phyloP scores from a whole-genome alignment of 64 coral and sea anemone species.

The Stichodactyla helianthus region DNA sequence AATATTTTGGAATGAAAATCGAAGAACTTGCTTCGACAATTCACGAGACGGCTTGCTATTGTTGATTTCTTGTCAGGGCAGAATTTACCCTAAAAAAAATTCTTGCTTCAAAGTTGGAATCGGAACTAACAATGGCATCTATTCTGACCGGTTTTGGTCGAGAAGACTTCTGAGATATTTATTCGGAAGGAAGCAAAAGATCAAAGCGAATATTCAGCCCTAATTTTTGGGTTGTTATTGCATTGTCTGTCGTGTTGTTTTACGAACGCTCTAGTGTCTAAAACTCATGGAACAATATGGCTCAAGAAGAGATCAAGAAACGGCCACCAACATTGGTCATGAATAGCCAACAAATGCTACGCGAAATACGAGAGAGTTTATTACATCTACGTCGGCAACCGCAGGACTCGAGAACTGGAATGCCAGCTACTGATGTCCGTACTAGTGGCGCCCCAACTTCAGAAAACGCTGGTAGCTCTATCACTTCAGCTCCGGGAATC shows the following conservation, averaged over 20 bases:
- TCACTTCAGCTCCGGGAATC: not conserved
- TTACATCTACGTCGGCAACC: conserved; percentile 67
- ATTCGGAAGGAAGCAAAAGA: not conserved
- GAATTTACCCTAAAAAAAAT: not conserved
- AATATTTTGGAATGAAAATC: not conserved
- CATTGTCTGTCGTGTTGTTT: conserved; percentile 17
- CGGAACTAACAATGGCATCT: conserved; percentile 1
- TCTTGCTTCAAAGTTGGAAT: not conserved
- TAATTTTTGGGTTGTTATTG: conserved; percentile 35
- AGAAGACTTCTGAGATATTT: not conserved
- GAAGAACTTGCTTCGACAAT: not conserved
- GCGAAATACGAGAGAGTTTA: conserved; percentile 78
- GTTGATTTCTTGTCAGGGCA: conserved; percentile 4
- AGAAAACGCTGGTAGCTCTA: not conserved
- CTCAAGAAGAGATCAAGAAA: conserved; percentile 16
- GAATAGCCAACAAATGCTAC: conserved; percentile 83
- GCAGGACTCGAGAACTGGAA: conserved; percentile 8
- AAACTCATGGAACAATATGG: conserved; percentile 5
- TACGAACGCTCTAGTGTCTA: not conserved
- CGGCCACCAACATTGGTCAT: conserved; percentile 50
- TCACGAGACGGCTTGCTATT: not conserved
- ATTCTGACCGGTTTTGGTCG: not conserved
- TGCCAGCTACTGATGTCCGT: conserved; percentile 18
- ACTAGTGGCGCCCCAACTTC: conserved; percentile 40
- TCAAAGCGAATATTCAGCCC: conserved; percentile 4